These are phyloP conservation scores for Eulimnadia texana DNA, from an alignment of 1,140 invertebrate genomes.

Conservation along the genomic window DNA sequence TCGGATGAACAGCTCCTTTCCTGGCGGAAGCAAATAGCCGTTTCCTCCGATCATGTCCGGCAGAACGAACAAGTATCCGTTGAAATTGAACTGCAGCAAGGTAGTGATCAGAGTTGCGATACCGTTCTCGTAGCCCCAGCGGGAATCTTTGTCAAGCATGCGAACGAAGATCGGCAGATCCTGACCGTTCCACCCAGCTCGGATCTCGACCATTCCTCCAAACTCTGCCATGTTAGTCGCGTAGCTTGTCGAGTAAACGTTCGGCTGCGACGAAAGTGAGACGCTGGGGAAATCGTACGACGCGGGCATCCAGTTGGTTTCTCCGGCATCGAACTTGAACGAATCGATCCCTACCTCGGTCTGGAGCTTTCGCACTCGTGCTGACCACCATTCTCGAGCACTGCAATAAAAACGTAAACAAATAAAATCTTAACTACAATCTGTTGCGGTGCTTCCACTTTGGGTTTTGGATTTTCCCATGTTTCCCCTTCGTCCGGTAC, in stretches of 20 bases:
- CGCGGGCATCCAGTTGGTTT: slow-evolving; percentile 37
- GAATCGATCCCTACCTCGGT: slow-evolving; percentile 54
- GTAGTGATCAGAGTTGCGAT: slow-evolving; percentile 23
- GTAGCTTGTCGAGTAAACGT: slow-evolving; percentile 46
- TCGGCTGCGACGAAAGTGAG: slow-evolving; percentile 33
- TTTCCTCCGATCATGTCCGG: slow-evolving; percentile 90
- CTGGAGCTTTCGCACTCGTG: slow-evolving; percentile 41
- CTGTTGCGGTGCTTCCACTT: no score
- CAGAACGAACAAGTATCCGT: slow-evolving; percentile 69
- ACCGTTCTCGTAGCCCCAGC: slow-evolving; percentile 66
- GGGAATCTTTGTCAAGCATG: slow-evolving; percentile 72
- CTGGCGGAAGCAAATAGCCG: slow-evolving; percentile 36
- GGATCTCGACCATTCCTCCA: slow-evolving; percentile 53
- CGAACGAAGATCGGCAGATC: slow-evolving; percentile 64
- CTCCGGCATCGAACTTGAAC: slow-evolving; percentile 88
- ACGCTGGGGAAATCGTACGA: slow-evolving; percentile 22
- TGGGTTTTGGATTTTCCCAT: no score
- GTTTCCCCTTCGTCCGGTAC: no score
- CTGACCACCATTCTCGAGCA: slow-evolving; percentile 57
- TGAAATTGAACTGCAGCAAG: slow-evolving; percentile 44
- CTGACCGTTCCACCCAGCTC: slow-evolving; percentile 45
- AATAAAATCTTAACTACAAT: no score
- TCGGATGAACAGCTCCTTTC: slow-evolving; percentile 69
- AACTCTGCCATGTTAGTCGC: slow-evolving; percentile 45
- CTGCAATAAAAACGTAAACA: not conserved